Percentiles rank a stretch among this genome's conserved stretches.
These are phyloP conservation scores for Sarcophaga carnaria DNA, from an alignment of 2,888 invertebrate genomes.

Conservation along the genomic window DNA sequence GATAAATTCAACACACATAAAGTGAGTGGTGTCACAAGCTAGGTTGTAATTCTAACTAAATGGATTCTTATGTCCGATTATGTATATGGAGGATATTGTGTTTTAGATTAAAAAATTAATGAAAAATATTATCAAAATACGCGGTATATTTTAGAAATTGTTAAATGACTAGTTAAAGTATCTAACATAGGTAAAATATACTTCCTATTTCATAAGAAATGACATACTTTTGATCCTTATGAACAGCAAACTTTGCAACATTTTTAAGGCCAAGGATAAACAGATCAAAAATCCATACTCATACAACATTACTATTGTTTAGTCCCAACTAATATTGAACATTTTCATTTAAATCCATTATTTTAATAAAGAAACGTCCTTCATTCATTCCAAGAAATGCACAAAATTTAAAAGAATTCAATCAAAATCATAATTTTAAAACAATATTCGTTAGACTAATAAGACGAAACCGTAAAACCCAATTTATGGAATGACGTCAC, in stretches of 20 bases:
- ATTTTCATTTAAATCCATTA: background rate
- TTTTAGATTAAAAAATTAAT: too few species aligned
- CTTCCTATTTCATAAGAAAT: background rate
- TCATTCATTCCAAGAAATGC: constrained; percentile 72
- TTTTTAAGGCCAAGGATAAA: background rate
- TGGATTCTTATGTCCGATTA: too few species aligned
- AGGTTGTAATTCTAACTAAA: too few species aligned
- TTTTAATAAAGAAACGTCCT: constrained; percentile 59
- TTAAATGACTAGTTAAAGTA: too few species aligned
- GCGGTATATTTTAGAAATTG: too few species aligned
- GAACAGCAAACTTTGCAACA: background rate
- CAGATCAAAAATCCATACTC: background rate
- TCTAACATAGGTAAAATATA: background rate
- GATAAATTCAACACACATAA: too few species aligned
- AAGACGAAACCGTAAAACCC: background rate
- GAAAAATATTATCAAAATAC: too few species aligned
- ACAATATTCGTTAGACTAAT: background rate
- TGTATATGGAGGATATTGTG: too few species aligned
- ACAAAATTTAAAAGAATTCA: constrained; percentile 52
- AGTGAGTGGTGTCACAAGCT: too few species aligned
- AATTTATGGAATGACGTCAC: constrained; percentile 45
- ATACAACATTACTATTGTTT: background rate
- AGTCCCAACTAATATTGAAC: background rate
- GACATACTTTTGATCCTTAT: background rate
- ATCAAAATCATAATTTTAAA: constrained; percentile 33